Conservation (phyloP, 2,888 invertebrate species). For the Sarcophaga carnaria region DNA sequence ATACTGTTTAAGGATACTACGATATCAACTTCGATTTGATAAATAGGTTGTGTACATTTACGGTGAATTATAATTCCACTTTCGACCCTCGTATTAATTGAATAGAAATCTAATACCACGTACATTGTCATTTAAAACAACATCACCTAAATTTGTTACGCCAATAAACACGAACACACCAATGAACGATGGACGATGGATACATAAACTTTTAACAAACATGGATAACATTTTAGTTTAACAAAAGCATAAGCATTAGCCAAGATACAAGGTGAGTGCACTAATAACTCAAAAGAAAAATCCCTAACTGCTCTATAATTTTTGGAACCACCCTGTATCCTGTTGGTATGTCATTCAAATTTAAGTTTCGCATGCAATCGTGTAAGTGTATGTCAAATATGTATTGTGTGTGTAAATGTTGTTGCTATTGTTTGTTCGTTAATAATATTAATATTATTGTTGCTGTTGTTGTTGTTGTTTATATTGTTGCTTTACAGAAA, state of each 20-base stretch:
- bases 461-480: constrained; percentile 3
- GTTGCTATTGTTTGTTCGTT: constrained; percentile 14
- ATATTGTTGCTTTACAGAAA: constrained; percentile 6
- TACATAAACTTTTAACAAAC: constrained; percentile 3
- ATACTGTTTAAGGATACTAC: no score
- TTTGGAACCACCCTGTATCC: no score
- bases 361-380: no score
- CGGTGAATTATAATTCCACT: no score
- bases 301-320: no score
- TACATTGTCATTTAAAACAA: constrained; percentile 35
- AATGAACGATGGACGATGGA: neutral
- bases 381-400: no score
- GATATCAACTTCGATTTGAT: no score
- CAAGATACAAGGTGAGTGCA: no score
- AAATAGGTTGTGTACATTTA: no score
- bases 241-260: neutral
- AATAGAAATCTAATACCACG: constrained; percentile 32
- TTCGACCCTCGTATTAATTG: constrained; percentile 11
- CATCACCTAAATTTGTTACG: neutral
- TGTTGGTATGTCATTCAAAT: no score
- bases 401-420: neutral
- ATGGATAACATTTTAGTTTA: constrained; percentile 11
- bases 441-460: constrained; percentile 22
- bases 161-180: constrained; percentile 6
- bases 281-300: no score